Conservation (phyloP, 37 sponge, comb jelly and placozoan genomes). For the Amphimedon queenslandica region DNA sequence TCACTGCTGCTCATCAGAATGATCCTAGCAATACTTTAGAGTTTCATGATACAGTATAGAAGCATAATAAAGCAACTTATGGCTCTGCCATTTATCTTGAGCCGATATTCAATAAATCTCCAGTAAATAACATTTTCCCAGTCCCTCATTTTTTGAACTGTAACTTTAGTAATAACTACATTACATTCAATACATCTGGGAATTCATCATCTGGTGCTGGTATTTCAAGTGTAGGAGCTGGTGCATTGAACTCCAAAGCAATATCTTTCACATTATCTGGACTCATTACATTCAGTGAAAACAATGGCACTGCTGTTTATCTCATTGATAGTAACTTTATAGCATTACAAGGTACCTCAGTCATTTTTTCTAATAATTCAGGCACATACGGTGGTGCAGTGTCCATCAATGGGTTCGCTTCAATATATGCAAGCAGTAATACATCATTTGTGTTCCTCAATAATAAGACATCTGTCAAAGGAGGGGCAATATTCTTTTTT, state of each 20-base stretch:
- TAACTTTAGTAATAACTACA: not conserved
- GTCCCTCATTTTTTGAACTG: not conserved
- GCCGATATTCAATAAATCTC: not conserved
- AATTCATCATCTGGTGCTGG: too few relatives aligned
- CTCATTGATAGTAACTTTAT: not conserved
- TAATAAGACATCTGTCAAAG: not conserved
- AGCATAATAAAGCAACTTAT: not conserved
- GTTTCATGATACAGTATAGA: not conserved
- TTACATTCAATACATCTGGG: not conserved
- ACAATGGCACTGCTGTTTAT: not conserved
- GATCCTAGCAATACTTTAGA: not conserved
- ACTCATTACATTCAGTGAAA: not conserved
- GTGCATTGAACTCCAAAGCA: not conserved
- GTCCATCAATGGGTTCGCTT: not conserved
- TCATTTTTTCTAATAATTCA: not conserved
- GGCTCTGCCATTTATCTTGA: not conserved
- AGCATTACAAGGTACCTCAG: not conserved
- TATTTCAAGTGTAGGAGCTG: not conserved
- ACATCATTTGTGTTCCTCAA: not conserved
- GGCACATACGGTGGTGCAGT: not conserved
- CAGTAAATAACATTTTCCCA: not conserved
- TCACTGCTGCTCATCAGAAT: not conserved
- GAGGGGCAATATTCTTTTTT: not conserved
- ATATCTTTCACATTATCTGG: not conserved
- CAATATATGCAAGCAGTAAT: not conserved